Percentiles rank a stretch among this genome's conserved stretches.
Evolutionary conservation across 2,888 invertebrate genomes (phyloP).

Genomic region (Dermolepida albohirtum): DNA sequence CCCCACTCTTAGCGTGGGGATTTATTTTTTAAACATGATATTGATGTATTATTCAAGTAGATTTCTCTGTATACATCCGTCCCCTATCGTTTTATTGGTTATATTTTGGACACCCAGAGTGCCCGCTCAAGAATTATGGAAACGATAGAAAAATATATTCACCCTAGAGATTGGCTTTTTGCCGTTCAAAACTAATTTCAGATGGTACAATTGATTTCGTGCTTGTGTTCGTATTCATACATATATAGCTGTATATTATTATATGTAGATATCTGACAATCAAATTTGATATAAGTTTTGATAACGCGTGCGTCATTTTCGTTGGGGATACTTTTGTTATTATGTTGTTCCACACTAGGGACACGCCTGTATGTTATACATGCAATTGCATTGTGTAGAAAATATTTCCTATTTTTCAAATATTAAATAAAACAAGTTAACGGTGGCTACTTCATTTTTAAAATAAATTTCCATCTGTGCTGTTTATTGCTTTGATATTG

Average conservation of each 20-base stretch:
- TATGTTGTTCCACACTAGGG: not conserved
- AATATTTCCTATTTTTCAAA: too few relatives aligned
- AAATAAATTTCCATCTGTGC: too few relatives aligned
- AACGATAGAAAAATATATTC: slow-evolving; percentile 38
- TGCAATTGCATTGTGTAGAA: too few relatives aligned
- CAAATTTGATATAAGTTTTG: not conserved
- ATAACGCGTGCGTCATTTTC: slow-evolving; percentile 1
- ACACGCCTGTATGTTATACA: not conserved
- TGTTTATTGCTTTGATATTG: too few relatives aligned
- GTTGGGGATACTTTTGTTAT: not conserved
- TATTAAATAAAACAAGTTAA: too few relatives aligned
- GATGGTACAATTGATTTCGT: slow-evolving; percentile 25
- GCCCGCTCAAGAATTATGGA: slow-evolving; percentile 45
- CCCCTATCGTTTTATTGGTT: slow-evolving; percentile 49
- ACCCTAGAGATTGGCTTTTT: slow-evolving; percentile 28
- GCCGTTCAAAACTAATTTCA: slow-evolving; percentile 24
- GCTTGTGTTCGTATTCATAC: slow-evolving; percentile 1
- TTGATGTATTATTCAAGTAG: slow-evolving; percentile 51
- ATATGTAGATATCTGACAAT: not conserved
- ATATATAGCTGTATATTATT: not conserved
- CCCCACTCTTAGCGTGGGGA: slow-evolving; percentile 13
- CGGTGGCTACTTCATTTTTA: too few relatives aligned
- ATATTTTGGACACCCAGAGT: slow-evolving; percentile 37
- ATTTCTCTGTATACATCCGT: slow-evolving; percentile 50
- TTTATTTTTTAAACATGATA: slow-evolving; percentile 39